phyloP scores from a whole-genome alignment of 2,888 invertebrate species.

The Agrochola lychnidis region DNA sequence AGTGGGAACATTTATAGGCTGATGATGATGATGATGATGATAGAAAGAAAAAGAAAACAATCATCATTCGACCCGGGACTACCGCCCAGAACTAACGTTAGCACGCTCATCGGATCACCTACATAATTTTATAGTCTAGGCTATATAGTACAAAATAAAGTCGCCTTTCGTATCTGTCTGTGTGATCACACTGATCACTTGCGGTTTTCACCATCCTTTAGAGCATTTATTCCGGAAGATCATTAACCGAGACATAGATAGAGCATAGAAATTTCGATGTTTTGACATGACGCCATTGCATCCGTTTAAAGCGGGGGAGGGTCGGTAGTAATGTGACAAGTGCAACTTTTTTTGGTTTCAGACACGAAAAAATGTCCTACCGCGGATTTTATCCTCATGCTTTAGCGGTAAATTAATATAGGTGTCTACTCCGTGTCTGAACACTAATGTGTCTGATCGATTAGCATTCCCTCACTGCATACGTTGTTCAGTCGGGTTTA shows the following conservation, averaged over 20 bases:
- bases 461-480: constrained; percentile 23
- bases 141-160: too few species aligned
- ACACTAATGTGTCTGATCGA: constrained; percentile 5
- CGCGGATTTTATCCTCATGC: not conserved
- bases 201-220: not conserved
- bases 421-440: constrained; percentile 25
- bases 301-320: not conserved
- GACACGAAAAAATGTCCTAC: not conserved
- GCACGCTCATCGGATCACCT: not conserved
- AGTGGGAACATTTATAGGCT: too few species aligned
- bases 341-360: not conserved
- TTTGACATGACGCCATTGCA: not conserved
- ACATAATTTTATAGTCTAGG: not conserved
- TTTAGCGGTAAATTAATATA: not conserved
- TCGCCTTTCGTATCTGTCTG: too few species aligned
- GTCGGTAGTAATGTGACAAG: not conserved
- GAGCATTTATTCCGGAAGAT: not conserved
- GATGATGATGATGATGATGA: too few species aligned
- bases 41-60: not conserved
- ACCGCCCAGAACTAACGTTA: not conserved
- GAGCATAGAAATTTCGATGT: not conserved
- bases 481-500: constrained; percentile 2
- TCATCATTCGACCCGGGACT: not conserved
- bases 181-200: not conserved
- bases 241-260: not conserved